phyloP scores from a whole-genome alignment of 2,888 invertebrate species.

The Allolobophora icterica region DNA sequence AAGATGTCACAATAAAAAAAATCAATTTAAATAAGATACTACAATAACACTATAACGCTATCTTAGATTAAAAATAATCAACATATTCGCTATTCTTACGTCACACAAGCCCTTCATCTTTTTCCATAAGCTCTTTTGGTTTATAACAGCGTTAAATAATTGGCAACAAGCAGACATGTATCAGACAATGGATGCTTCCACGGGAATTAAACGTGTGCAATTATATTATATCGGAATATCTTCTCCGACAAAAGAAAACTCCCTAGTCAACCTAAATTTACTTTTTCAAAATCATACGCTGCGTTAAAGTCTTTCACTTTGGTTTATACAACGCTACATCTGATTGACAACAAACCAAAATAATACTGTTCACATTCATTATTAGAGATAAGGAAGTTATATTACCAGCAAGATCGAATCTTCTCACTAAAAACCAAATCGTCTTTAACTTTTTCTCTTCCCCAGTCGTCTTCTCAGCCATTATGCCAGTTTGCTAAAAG shows the following conservation, averaged over 20 bases:
- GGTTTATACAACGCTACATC: neutral
- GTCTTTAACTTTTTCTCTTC: slow-evolving; percentile 29
- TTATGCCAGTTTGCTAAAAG: neutral
- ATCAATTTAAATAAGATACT: neutral
- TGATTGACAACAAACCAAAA: neutral
- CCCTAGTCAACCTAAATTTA: neutral
- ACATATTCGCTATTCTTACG: neutral
- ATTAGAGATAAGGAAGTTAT: neutral
- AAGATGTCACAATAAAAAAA: neutral
- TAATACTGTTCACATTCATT: neutral
- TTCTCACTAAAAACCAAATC: slow-evolving; percentile 24
- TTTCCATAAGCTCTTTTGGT: neutral
- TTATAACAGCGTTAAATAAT: neutral
- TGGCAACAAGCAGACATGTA: too few species aligned
- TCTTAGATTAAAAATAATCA: neutral
- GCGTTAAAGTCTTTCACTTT: neutral
- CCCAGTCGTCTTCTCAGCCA: neutral
- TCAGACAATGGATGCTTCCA: too few species aligned
- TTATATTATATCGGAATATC: neutral
- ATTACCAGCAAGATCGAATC: slow-evolving; percentile 29
- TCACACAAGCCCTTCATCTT: neutral
- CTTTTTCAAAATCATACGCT: neutral
- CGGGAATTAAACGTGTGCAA: neutral
- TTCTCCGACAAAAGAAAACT: neutral
- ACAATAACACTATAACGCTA: neutral